Percentiles rank a stretch among this genome's conserved stretches.
phyloP scores from a whole-genome alignment of 2,113 vertebrate genomes.

The Scomber scombrus region DNA sequence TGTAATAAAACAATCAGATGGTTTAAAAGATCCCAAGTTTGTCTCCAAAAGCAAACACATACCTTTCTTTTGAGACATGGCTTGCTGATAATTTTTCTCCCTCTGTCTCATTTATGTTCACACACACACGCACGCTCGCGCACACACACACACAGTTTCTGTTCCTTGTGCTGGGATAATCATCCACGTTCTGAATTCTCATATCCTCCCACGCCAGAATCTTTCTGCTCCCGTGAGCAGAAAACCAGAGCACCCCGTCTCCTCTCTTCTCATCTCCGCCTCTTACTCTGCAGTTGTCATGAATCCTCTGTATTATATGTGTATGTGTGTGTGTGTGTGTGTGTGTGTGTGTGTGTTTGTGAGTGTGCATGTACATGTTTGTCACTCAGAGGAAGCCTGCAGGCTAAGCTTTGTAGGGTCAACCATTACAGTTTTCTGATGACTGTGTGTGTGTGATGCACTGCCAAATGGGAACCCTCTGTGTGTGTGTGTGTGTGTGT shows the following conservation, averaged over 20 bases:
- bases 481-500: conserved; percentile 3
- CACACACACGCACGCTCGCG: conserved; percentile 6
- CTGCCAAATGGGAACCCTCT: conserved; percentile 49
- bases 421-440: conserved; percentile 55
- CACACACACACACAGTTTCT: conserved; percentile 33
- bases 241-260: conserved; percentile 74
- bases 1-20: conserved; percentile 21
- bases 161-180: conserved; percentile 67
- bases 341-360: conserved; percentile 13
- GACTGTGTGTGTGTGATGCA: conserved; percentile 59
- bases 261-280: conserved; percentile 67
- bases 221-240: conserved; percentile 78
- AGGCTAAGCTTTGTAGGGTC: conserved; percentile 69
- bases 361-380: conserved; percentile 24
- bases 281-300: conserved; percentile 70
- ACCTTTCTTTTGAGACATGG: conserved; percentile 32
- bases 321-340: conserved; percentile 19
- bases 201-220: conserved; percentile 79
- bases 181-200: conserved; percentile 78
- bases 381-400: conserved; percentile 63
- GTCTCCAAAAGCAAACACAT: conserved; percentile 29
- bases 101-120: conserved; percentile 30
- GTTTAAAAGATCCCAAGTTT: conserved; percentile 12
- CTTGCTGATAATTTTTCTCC: conserved; percentile 46
- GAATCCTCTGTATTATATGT: conserved; percentile 49